A percentile compares a stretch with the other conserved stretches of the same genome.
These are phyloP conservation scores for Oedothorax gibbosus DNA, from an alignment of 1,140 invertebrate genomes.

Conservation along the genomic window DNA sequence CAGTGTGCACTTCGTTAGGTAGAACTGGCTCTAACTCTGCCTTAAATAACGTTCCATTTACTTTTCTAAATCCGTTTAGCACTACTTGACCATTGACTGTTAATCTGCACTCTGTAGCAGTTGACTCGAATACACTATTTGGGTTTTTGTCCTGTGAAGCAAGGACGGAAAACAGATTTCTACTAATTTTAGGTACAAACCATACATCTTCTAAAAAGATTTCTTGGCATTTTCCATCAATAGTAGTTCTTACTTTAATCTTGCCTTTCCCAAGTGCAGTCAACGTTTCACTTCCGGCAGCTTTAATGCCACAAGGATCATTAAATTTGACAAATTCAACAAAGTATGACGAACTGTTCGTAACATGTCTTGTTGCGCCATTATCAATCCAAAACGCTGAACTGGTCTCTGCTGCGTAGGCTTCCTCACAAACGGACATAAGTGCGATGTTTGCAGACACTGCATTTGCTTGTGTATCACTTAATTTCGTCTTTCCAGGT, in stretches of 20 bases:
- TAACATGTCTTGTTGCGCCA: conserved; percentile 23
- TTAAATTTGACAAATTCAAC: conserved; percentile 5
- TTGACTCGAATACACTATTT: conserved; percentile 27
- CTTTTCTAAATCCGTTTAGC: neutral
- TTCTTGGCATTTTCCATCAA: neutral
- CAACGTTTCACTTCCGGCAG: conserved; percentile 21
- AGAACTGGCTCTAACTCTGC: conserved; percentile 15
- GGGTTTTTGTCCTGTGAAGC: conserved; percentile 21
- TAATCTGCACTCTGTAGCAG: conserved; percentile 10
- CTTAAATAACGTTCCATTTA: conserved; percentile 18
- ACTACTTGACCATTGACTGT: conserved; percentile 8
- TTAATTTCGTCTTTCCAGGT: neutral
- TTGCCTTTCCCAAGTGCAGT: conserved; percentile 25
- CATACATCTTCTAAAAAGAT: conserved; percentile 26
- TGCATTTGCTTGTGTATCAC: neutral
- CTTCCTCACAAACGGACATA: neutral
- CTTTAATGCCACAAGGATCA: conserved; percentile 16
- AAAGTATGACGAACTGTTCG: conserved; percentile 16
- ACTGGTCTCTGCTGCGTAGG: neutral
- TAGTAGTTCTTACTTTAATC: neutral
- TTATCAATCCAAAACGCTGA: conserved; percentile 10
- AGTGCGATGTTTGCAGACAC: neutral
- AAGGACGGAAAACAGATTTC: conserved; percentile 36
- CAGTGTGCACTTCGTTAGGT: conserved; percentile 11
- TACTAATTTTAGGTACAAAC: conserved; percentile 15